A percentile compares a stretch with the other conserved stretches of the same genome.
Evolutionary conservation across 1,140 invertebrate genomes (phyloP).

Genomic region (Saccostrea glomerata): DNA sequence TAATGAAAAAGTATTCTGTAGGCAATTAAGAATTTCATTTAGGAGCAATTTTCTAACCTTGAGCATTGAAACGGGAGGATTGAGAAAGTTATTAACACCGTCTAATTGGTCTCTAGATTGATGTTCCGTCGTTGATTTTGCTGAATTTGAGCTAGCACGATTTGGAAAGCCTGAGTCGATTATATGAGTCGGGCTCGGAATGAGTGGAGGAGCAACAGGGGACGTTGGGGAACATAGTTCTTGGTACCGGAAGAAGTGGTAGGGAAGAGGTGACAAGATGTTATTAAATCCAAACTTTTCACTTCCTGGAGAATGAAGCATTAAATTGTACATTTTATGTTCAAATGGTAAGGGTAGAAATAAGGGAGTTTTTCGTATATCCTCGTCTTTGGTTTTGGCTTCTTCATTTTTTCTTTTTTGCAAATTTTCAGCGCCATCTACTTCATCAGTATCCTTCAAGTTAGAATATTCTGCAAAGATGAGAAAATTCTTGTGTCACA

Average conservation of each 20-base stretch:
- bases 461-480: neutral
- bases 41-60: neutral
- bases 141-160: neutral
- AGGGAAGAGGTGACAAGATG: neutral
- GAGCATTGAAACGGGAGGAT: constrained; percentile 18
- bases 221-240: constrained; percentile 43
- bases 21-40: neutral
- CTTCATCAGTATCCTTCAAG: neutral
- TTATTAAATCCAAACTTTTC: constrained; percentile 18
- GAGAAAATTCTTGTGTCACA: neutral
- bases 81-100: constrained; percentile 3
- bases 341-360: constrained; percentile 42
- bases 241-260: constrained; percentile 2
- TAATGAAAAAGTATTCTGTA: neutral
- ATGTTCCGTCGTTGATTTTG: neutral
- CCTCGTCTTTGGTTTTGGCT: neutral
- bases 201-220: neutral
- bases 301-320: constrained; percentile 42
- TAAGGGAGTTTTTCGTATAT: constrained; percentile 11
- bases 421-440: neutral
- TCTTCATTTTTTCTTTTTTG: neutral
- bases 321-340: constrained; percentile 46
- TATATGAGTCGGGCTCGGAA: constrained; percentile 28
- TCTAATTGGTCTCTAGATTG: neutral
- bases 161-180: constrained; percentile 6